These are phyloP conservation scores for Drosophila kepulauana DNA, from an alignment of 1,140 invertebrate species.

Conservation along the genomic window DNA sequence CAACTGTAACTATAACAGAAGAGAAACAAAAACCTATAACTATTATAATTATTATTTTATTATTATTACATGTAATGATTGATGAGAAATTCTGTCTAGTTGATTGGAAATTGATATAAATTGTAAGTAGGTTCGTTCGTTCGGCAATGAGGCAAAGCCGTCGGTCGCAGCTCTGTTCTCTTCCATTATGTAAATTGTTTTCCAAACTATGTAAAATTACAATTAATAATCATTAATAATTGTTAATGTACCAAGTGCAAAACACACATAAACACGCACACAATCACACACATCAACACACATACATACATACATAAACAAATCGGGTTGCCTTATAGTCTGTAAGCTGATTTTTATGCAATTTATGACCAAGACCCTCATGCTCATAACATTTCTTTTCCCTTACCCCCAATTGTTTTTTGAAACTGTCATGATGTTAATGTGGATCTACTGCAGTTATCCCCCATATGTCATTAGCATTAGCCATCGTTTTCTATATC, in stretches of 20 bases:
- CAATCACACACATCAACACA: conserved; percentile 33
- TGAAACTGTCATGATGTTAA: conserved; percentile 20
- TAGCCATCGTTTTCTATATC: conserved; percentile 48
- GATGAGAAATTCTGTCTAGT: conserved; percentile 60
- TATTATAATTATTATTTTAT: conserved; percentile 22
- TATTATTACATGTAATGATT: conserved; percentile 68
- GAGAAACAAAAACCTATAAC: background rate
- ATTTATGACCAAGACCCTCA: conserved; percentile 55
- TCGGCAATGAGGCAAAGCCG: conserved; percentile 14
- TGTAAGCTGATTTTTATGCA: conserved; percentile 65
- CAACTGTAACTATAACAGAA: conserved; percentile 6
- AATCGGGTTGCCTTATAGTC: conserved; percentile 78
- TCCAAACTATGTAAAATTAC: conserved; percentile 60
- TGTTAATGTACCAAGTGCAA: conserved; percentile 46
- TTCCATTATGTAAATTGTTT: conserved; percentile 71
- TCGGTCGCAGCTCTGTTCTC: conserved; percentile 27
- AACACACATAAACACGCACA: conserved; percentile 47
- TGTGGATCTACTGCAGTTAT: conserved; percentile 10
- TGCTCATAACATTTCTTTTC: conserved; percentile 37
- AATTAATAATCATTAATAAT: conserved; percentile 63
- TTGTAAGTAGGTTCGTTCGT: conserved; percentile 69
- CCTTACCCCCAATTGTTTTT: background rate
- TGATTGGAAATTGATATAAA: conserved; percentile 71
- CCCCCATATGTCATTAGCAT: conserved; percentile 56
- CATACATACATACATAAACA: conserved; percentile 32